Evolutionary conservation across 2,888 invertebrate species (phyloP).

Genomic region (Proisotoma minuta): DNA sequence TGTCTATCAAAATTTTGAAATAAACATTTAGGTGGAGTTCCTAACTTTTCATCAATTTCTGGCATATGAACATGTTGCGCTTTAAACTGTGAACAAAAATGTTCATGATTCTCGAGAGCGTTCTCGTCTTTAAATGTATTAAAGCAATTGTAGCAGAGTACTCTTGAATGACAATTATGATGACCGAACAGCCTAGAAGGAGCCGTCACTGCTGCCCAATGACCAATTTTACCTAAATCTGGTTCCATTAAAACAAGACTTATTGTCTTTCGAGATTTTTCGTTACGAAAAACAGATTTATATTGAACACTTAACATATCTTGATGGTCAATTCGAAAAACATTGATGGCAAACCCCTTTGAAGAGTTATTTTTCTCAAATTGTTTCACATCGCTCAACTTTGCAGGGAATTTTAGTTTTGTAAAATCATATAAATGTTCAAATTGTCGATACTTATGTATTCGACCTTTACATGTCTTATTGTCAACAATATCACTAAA

Average conservation of each 20-base stretch:
- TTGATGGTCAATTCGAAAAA: background rate
- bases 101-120: background rate
- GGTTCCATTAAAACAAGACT: background rate
- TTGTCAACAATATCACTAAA: background rate
- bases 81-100: background rate
- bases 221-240: background rate
- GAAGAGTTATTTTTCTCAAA: background rate
- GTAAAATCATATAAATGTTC: background rate
- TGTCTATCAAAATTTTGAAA: background rate
- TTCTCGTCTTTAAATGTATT: background rate
- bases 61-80: background rate
- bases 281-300: background rate
- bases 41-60: background rate
- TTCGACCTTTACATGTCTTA: background rate
- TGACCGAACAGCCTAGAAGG: background rate
- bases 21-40: background rate
- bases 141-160: constrained; percentile 1
- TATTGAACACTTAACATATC: background rate
- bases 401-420: background rate
- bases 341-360: background rate
- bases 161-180: background rate
- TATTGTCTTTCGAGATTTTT: background rate
- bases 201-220: background rate
- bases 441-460: background rate
- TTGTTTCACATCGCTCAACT: background rate